Percentiles rank a stretch among this genome's conserved stretches.
Conservation (phyloP, 1,140 invertebrate genomes). For the Anastrepha ludens region DNA sequence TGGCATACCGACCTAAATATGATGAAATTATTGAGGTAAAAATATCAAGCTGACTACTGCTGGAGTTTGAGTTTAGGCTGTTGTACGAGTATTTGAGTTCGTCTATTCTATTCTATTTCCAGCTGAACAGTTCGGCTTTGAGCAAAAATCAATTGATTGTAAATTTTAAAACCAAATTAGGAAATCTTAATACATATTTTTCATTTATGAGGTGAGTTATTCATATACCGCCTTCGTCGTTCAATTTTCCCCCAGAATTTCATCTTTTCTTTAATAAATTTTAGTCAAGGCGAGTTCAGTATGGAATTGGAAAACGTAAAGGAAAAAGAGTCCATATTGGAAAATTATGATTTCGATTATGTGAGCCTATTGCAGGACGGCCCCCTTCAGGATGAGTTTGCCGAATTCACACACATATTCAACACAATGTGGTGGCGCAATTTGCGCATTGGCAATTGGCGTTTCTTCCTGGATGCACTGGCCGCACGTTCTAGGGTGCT, state of each 20-base stretch:
- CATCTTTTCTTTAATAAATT: not conserved
- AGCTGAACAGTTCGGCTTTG: slow-evolving; percentile 7
- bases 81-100: no score
- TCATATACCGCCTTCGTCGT: not conserved
- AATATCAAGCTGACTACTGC: not conserved
- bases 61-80: not conserved
- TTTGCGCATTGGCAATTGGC: slow-evolving; percentile 50
- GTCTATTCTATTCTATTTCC: not conserved
- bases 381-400: slow-evolving; percentile 10
- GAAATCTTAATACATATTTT: slow-evolving; percentile 39
- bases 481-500: not conserved
- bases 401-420: slow-evolving; percentile 44
- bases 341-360: slow-evolving; percentile 11
- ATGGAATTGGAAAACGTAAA: not conserved
- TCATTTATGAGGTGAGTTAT: slow-evolving; percentile 13
- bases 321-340: not conserved
- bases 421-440: slow-evolving; percentile 53
- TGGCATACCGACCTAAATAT: slow-evolving; percentile 24
- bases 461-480: slow-evolving; percentile 24
- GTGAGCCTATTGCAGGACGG: slow-evolving; percentile 10
- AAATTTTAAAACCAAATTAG: slow-evolving; percentile 27
- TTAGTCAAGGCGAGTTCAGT: not conserved
- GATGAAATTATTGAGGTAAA: not conserved
- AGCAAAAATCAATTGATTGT: slow-evolving; percentile 12
- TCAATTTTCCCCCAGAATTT: not conserved